A percentile compares a stretch with the other conserved stretches of the same genome.
phyloP scores from a whole-genome alignment of 1,140 invertebrate species.

The Pseudomyrmex pallidus region DNA sequence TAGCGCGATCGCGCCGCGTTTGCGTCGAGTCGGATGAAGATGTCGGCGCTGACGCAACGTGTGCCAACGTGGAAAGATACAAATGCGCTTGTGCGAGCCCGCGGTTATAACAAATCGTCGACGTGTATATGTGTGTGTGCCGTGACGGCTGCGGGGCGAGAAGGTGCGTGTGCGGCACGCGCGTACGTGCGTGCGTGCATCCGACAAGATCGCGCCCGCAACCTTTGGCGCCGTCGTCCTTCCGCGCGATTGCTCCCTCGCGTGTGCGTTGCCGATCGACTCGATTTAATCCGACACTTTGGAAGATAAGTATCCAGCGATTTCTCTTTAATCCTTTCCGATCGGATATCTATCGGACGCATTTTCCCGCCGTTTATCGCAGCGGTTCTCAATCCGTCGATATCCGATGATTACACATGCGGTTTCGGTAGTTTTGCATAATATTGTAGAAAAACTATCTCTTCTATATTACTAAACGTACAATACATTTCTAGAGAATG shows the following conservation, averaged over 20 bases:
- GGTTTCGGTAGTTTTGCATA: neutral
- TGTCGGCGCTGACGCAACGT: constrained; percentile 64
- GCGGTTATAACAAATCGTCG: constrained; percentile 67
- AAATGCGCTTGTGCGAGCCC: constrained; percentile 62
- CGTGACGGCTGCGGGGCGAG: neutral
- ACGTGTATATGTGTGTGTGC: constrained; percentile 31
- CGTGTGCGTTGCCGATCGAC: constrained; percentile 22
- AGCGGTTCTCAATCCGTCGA: neutral
- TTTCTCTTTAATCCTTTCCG: constrained; percentile 27
- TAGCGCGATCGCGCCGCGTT: constrained; percentile 46
- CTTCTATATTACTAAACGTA: neutral
- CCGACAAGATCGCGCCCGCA: constrained; percentile 4
- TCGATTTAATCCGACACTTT: constrained; percentile 43
- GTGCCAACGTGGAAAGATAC: constrained; percentile 66
- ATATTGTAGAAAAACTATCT: neutral
- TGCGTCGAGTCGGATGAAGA: constrained; percentile 63
- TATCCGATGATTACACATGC: neutral
- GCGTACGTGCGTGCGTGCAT: constrained; percentile 7
- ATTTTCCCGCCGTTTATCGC: constrained; percentile 2
- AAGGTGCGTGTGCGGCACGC: constrained; percentile 44
- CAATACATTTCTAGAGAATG: neutral
- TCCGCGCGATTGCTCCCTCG: constrained; percentile 36
- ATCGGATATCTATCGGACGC: neutral
- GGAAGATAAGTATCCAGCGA: constrained; percentile 7
- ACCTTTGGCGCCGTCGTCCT: constrained; percentile 9